Base-by-base conservation (phyloP, 53 echinoderm and acorn worm species). In the Zoroaster sp. region DNA sequence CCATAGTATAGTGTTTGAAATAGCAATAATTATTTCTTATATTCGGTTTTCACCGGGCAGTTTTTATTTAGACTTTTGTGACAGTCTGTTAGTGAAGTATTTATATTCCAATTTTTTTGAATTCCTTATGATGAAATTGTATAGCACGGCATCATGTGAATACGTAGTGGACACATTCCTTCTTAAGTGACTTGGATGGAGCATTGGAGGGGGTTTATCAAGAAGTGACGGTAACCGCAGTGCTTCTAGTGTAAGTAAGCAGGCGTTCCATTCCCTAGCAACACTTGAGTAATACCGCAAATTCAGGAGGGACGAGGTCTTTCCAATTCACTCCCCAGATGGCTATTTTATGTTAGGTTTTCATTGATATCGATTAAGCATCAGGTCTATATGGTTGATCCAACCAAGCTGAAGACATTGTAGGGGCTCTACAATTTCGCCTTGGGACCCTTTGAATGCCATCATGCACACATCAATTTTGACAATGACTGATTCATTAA, bases 321-420 rank as follows among this genome's bases (percentile, higher is more conserved):
- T 28, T 47, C 6, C 63, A 59, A 28, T 59, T 9, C 63, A 21
- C 30, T 30, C 33, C 34, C n/a, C 66, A 38, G 78, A 54, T 78
- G 34, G 55, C 51, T 78, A 59, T 59, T 55, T 82, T 66, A 82
- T 66, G 40, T 28, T 67, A 41, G 25, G 33, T 82, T 42, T 66
- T 28, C 21, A 23, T 42, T 31, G 32, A 43, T 82, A 82, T 82
- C 25, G 82, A 82, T 82, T 68, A 66, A 67, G 67, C 68, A 42
- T 82, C 82, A 82, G n/a, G n/a, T 66, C 31, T 68, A 13, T 68
- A 35, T 63, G 44, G 42, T 66, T 40, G 65, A 44, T 4, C 42
- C 42, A 68, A 20, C 68, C 82, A 67, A 66, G 82, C 82, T 82
- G 82, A 82, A 82, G 40, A 37, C 38, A 59, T 28, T 7, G 41